Evolutionary conservation across 1,140 invertebrate genomes (phyloP).

Genomic region (Drosophila cardini): DNA sequence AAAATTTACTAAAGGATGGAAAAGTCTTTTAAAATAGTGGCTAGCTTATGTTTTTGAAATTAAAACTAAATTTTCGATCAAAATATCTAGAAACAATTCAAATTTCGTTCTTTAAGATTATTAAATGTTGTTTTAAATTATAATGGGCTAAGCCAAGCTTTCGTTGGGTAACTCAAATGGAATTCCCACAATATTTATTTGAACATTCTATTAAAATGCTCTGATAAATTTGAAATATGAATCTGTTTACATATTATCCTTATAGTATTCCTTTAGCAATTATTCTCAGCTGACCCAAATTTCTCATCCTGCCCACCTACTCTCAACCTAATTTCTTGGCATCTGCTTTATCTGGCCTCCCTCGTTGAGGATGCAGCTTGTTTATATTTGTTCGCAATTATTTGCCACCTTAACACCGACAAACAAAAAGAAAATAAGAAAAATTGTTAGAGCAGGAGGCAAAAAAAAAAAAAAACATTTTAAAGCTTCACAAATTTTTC

Average conservation of each 20-base stretch:
- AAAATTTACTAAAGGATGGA: too few relatives aligned
- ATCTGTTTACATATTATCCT: background rate
- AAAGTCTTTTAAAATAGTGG: too few relatives aligned
- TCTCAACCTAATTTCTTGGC: constrained; percentile 25
- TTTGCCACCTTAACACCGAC: constrained; percentile 45
- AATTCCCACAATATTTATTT: too few relatives aligned
- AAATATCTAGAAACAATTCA: too few relatives aligned
- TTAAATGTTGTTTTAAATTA: too few relatives aligned
- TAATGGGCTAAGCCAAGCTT: background rate
- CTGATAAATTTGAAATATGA: background rate
- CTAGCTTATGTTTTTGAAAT: too few relatives aligned
- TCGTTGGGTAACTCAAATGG: too few relatives aligned
- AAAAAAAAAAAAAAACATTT: constrained; percentile 47
- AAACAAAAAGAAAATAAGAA: constrained; percentile 16
- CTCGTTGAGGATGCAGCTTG: constrained; percentile 25
- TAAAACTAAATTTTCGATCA: too few relatives aligned
- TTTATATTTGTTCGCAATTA: constrained; percentile 68
- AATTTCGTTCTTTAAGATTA: too few relatives aligned
- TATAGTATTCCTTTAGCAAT: constrained; percentile 1
- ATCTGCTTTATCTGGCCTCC: constrained; percentile 25
- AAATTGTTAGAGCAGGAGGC: background rate
- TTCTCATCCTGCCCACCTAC: constrained; percentile 5
- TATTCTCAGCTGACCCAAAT: constrained; percentile 32
- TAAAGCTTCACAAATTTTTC: constrained; percentile 75
- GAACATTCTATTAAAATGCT: background rate